Evolutionary conservation across 2,797 vertebrate species (phyloP).

Genomic region (Mionectes olivaceus): DNA sequence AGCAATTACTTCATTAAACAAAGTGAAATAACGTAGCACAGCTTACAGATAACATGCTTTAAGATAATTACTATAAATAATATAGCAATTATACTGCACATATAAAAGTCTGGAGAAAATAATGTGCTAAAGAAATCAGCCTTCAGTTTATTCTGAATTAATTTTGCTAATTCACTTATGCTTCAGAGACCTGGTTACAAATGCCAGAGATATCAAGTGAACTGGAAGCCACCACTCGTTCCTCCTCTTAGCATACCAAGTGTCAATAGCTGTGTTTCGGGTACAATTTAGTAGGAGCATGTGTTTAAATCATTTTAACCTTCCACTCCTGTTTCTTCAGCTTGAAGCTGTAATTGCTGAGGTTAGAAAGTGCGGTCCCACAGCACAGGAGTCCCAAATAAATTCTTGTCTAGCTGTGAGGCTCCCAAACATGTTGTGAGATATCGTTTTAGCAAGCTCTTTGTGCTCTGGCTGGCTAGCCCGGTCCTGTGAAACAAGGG

Average conservation of each 20-base stretch:
- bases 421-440: constrained; percentile 52
- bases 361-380: constrained; percentile 72
- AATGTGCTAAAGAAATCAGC: constrained; percentile 2
- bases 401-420: constrained; percentile 72
- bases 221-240: constrained; percentile 39
- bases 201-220: not conserved
- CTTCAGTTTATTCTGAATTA: not conserved
- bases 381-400: constrained; percentile 72
- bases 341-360: constrained; percentile 63
- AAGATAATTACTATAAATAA: constrained; percentile 69
- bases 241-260: constrained; percentile 46
- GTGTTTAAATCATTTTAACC: constrained; percentile 73
- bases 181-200: not conserved
- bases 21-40: constrained; percentile 39
- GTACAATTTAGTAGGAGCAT: constrained; percentile 68
- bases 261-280: constrained; percentile 73
- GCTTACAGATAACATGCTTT: constrained; percentile 64
- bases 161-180: constrained; percentile 51
- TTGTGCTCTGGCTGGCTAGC: constrained; percentile 70
- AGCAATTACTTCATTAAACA: constrained; percentile 53
- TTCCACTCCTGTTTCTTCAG: constrained; percentile 66
- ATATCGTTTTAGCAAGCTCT: constrained; percentile 63
- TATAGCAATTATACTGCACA: constrained; percentile 25
- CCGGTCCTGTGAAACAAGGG: constrained; percentile 69
- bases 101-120: not conserved